phyloP scores from a whole-genome alignment of 2,888 invertebrate species.

The Noctuana brunneofusca region DNA sequence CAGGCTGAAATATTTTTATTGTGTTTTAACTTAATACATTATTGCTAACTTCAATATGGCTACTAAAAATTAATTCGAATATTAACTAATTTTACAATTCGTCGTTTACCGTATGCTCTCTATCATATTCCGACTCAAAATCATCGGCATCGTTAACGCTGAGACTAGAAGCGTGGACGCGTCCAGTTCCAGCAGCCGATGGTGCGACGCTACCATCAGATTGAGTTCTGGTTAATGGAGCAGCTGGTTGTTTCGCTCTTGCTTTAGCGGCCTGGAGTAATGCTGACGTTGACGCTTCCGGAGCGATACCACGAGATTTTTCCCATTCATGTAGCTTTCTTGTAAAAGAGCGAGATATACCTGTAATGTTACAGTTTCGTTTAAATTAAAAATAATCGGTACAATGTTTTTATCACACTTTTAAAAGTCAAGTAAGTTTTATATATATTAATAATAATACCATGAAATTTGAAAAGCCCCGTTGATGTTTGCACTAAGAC shows the following conservation, averaged over 20 bases:
- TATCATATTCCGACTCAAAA: constrained; percentile 81
- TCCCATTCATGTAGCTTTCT: constrained; percentile 96
- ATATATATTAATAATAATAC: too few relatives aligned
- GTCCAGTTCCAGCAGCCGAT: constrained; percentile 80
- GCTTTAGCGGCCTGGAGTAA: constrained; percentile 82
- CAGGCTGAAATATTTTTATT: constrained; percentile 49
- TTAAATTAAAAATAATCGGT: not conserved
- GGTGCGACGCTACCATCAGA: constrained; percentile 89
- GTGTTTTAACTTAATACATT: too few relatives aligned
- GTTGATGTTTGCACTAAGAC: constrained; percentile 92
- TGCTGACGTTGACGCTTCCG: constrained; percentile 93
- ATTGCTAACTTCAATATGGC: too few relatives aligned
- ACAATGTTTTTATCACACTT: constrained; percentile 43
- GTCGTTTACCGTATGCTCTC: constrained; percentile 65
- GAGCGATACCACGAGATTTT: constrained; percentile 92
- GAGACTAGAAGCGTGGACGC: constrained; percentile 87
- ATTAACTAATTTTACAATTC: not conserved
- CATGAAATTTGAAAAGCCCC: constrained; percentile 92
- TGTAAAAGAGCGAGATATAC: constrained; percentile 94
- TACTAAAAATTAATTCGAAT: too few relatives aligned
- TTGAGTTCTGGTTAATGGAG: constrained; percentile 86
- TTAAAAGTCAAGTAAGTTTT: not conserved
- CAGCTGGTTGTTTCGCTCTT: constrained; percentile 55
- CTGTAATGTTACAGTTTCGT: constrained; percentile 44
- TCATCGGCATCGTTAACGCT: constrained; percentile 89